These are phyloP conservation scores for Pyrocoelia pectoralis DNA, from an alignment of 2,888 invertebrate genomes.

Conservation along the genomic window DNA sequence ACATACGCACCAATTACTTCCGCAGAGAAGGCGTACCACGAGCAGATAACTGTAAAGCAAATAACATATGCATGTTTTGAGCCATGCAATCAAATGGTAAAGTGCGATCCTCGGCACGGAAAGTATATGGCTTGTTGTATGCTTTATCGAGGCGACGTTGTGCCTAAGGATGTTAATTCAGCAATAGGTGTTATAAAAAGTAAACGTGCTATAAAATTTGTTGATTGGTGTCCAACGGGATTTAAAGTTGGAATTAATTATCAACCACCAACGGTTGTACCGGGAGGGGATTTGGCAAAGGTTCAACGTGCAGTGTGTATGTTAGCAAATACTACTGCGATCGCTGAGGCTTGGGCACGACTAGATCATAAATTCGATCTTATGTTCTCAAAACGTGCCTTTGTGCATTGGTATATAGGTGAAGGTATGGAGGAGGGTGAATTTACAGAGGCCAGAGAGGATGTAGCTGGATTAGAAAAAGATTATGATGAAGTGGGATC, in stretches of 20 bases:
- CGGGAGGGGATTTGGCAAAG: too few species aligned
- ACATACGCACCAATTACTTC: constrained; percentile 67
- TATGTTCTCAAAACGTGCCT: constrained; percentile 74
- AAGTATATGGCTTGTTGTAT: constrained; percentile 57
- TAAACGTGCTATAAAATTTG: constrained; percentile 59
- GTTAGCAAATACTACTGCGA: neutral
- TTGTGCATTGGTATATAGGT: constrained; percentile 70
- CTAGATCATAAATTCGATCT: constrained; percentile 74
- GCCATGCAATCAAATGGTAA: constrained; percentile 67
- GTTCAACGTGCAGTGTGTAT: too few species aligned
- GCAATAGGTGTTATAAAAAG: constrained; percentile 68
- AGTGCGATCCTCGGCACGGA: constrained; percentile 33
- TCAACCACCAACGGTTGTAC: too few species aligned
- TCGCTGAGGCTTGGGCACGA: constrained; percentile 52
- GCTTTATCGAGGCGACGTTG: constrained; percentile 59
- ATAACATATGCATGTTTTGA: constrained; percentile 69
- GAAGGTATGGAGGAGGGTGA: constrained; percentile 65
- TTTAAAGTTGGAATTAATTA: too few species aligned
- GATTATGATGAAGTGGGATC: constrained; percentile 59
- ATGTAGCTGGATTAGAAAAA: constrained; percentile 60
- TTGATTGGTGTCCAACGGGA: too few species aligned
- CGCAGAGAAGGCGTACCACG: constrained; percentile 68
- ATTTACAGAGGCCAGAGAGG: constrained; percentile 65
- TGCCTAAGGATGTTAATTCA: constrained; percentile 63
- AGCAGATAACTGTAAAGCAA: constrained; percentile 58